Percentiles rank a stretch among this genome's conserved stretches.
phyloP scores from a whole-genome alignment of 1,140 invertebrate genomes.

The Apolygus lucorum region DNA sequence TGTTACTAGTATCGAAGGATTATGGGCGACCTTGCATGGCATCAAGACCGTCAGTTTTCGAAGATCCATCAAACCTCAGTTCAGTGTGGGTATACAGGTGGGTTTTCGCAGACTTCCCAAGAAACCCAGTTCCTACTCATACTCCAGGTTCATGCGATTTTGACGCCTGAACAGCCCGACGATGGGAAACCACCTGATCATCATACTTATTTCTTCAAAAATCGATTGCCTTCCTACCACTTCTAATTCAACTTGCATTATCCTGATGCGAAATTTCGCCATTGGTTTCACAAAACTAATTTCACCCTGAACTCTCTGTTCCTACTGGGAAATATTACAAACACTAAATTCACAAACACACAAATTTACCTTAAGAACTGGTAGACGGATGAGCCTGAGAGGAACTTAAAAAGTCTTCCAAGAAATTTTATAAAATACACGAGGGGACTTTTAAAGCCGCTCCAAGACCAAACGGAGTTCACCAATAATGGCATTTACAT shows the following conservation, averaged over 20 bases:
- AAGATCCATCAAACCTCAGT: too few relatives aligned
- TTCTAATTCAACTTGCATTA: background rate
- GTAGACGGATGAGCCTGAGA: background rate
- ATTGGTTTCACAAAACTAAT: background rate
- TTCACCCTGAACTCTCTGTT: background rate
- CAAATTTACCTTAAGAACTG: background rate
- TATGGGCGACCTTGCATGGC: too few relatives aligned
- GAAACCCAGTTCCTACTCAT: too few relatives aligned
- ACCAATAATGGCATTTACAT: background rate
- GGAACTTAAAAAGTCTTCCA: background rate
- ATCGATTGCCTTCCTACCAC: background rate
- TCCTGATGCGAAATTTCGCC: background rate
- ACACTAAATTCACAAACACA: background rate
- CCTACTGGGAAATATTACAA: background rate
- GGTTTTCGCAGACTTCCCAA: too few relatives aligned
- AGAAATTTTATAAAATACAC: background rate
- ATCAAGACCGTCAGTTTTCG: too few relatives aligned
- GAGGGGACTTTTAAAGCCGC: background rate
- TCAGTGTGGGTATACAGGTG: too few relatives aligned
- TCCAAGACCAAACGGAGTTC: constrained; percentile 1
- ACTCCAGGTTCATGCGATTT: too few relatives aligned
- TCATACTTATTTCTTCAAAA: too few relatives aligned
- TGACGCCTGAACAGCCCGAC: too few relatives aligned
- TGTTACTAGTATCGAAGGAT: too few relatives aligned
- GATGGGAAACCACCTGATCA: too few relatives aligned